These are phyloP conservation scores for Enteromius viviparus DNA, from an alignment of 2,797 vertebrate genomes.

Conservation along the genomic window DNA sequence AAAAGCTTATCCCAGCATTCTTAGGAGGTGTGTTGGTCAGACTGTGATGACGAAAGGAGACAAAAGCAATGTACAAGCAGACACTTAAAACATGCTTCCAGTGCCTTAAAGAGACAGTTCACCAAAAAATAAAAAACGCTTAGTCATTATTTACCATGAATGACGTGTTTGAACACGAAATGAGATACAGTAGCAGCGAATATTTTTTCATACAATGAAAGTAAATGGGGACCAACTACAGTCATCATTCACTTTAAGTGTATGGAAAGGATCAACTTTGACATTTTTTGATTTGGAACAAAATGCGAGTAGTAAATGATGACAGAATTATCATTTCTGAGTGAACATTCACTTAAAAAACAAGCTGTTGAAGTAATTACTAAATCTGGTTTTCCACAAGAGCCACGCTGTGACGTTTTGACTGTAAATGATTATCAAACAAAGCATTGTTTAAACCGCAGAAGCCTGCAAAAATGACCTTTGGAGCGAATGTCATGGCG, in stretches of 20 bases:
- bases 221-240: neutral
- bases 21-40: neutral
- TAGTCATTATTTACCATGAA: neutral
- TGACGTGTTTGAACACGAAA: neutral
- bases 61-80: conserved; percentile 12
- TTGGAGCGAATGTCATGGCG: conserved; percentile 52
- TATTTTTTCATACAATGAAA: neutral
- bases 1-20: conserved; percentile 50
- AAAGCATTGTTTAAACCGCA: conserved; percentile 53
- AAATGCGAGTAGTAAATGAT: neutral
- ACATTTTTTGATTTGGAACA: conserved; percentile 3
- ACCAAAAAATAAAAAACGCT: neutral
- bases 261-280: neutral
- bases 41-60: neutral
- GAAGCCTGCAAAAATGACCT: conserved; percentile 53
- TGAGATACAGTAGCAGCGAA: neutral
- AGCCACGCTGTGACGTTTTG: conserved; percentile 17
- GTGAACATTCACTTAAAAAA: conserved; percentile 53
- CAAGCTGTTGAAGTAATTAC: conserved; percentile 61
- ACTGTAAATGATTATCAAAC: conserved; percentile 53
- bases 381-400: conserved; percentile 22
- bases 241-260: neutral
- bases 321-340: neutral
- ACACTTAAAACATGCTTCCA: neutral
- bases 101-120: conserved; percentile 24